Evolutionary conservation across 2,113 vertebrate genomes (phyloP), one percentile per base, ranked within the genome.

Genomic region (Hyla sarda): DNA sequence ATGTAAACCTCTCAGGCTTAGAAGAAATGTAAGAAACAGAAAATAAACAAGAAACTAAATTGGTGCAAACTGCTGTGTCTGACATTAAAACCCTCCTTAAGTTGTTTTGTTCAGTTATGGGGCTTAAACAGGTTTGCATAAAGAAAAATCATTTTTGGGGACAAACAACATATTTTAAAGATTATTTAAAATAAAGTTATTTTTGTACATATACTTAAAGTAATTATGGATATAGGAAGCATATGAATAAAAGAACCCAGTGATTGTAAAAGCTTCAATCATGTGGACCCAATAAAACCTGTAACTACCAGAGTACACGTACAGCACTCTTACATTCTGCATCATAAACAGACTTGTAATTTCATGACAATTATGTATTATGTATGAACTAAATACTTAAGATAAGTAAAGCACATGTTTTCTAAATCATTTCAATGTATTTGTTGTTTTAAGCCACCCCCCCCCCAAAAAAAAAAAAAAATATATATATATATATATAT

Each of bases 331-430:
- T 75, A 37, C 34, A 79, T 79, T 56, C 16, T 79, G 52, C 41
- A 37, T 79, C 52, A 79, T 79, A 60, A 58, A 56, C 76, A 79
- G 76, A 16, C 76, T 58, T 16, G 28, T 41, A 79, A 79, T 79
- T 79, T 58, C 21, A 79, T 79, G 32, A 52, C 52, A 21, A 79
- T 79, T 79, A 80, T 11, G 0, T 87, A n/a, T n/a, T n/a, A n/a
- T 87, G 89, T 88, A 88, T 48, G 76, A 77, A 88, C 82, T 88
- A 89, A 86, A 83, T 82, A 89, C 60, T 81, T 32, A 54, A 88
- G 87, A 85, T 77, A 87, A 88, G 86, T 84, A 79, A 89, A 85
- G 82, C 54, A n/a, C n/a, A 79, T 37, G 23, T 58, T 58, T 58
- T 21, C 12, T 41, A 58, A 79, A 79, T 50, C 16, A 56, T 23